Conservation (phyloP, 1,140 invertebrate species). For the Teleogryllus occipitalis region DNA sequence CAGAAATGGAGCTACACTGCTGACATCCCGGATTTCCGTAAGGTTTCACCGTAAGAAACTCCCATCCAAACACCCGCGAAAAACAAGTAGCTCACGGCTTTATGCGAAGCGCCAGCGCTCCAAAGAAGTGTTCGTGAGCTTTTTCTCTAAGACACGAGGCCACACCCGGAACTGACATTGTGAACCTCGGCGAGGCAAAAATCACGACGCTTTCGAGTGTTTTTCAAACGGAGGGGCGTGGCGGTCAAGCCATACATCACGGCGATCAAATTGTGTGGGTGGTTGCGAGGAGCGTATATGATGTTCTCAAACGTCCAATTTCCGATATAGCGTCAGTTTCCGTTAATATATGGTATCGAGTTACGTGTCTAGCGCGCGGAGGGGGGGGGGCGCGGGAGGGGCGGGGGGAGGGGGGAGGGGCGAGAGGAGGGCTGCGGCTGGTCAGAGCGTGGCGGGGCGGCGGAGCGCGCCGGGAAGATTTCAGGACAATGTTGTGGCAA, state of each 20-base stretch:
- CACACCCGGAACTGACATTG: neutral
- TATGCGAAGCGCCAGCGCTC: too few relatives aligned
- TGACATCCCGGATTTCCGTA: too few relatives aligned
- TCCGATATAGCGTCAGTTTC: constrained; percentile 3
- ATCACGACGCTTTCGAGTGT: neutral
- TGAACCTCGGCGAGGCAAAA: neutral
- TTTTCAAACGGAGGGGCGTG: neutral
- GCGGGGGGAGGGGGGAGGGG: too few relatives aligned
- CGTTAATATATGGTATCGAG: neutral
- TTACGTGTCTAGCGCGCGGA: neutral
- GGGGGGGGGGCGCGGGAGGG: too few relatives aligned
- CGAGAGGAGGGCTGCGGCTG: too few relatives aligned
- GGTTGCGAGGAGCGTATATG: neutral
- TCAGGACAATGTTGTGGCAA: neutral
- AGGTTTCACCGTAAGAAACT: too few relatives aligned
- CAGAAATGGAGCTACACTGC: too few relatives aligned
- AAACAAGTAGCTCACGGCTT: too few relatives aligned
- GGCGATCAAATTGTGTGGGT: neutral
- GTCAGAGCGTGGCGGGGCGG: neutral
- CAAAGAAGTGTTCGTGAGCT: too few relatives aligned
- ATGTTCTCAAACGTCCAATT: constrained; percentile 1
- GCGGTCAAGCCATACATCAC: neutral
- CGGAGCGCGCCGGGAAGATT: neutral
- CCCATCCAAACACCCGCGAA: too few relatives aligned
- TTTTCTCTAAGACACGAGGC: too few relatives aligned